Percentiles rank a stretch among this genome's conserved stretches.
Evolutionary conservation across 2,888 invertebrate species (phyloP).

Genomic region (Yponomeuta cagnagella): DNA sequence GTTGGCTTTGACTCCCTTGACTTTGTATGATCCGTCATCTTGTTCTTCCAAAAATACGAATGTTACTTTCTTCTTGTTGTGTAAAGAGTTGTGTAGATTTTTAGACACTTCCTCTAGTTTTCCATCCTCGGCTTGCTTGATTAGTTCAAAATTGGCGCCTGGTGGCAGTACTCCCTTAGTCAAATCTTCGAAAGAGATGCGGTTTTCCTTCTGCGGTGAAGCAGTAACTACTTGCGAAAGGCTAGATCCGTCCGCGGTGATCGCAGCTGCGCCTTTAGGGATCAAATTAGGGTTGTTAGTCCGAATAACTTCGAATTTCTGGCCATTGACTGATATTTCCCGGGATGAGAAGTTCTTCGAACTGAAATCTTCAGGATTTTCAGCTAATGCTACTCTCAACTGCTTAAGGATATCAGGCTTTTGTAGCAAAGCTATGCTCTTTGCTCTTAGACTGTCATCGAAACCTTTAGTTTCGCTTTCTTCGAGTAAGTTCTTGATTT

Average conservation of each 20-base stretch:
- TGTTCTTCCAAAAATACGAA: constrained; percentile 92
- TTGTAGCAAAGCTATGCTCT: constrained; percentile 76
- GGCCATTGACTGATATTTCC: constrained; percentile 84
- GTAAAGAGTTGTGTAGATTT: constrained; percentile 71
- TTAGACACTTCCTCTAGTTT: constrained; percentile 81
- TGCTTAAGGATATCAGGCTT: constrained; percentile 85
- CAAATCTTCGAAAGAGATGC: constrained; percentile 82
- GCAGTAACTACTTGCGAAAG: constrained; percentile 56
- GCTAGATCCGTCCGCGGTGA: constrained; percentile 64
- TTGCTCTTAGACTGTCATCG: constrained; percentile 66
- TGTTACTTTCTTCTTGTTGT: constrained; percentile 86
- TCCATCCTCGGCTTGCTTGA: constrained; percentile 85
- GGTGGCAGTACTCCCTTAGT: constrained; percentile 87
- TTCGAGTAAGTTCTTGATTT: constrained; percentile 71
- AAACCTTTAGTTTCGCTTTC: constrained; percentile 76
- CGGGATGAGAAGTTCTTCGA: constrained; percentile 83
- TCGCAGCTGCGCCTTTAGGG: constrained; percentile 69
- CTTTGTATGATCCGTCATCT: constrained; percentile 88
- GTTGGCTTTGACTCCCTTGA: constrained; percentile 89
- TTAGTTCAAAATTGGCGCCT: constrained; percentile 86
- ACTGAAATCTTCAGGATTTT: constrained; percentile 78
- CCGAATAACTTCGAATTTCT: constrained; percentile 83
- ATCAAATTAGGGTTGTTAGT: constrained; percentile 82
- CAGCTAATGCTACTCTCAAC: constrained; percentile 82
- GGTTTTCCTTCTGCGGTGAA: constrained; percentile 74